Conservation (phyloP, 2,797 vertebrate genomes). For the Podarcis lilfordi region DNA sequence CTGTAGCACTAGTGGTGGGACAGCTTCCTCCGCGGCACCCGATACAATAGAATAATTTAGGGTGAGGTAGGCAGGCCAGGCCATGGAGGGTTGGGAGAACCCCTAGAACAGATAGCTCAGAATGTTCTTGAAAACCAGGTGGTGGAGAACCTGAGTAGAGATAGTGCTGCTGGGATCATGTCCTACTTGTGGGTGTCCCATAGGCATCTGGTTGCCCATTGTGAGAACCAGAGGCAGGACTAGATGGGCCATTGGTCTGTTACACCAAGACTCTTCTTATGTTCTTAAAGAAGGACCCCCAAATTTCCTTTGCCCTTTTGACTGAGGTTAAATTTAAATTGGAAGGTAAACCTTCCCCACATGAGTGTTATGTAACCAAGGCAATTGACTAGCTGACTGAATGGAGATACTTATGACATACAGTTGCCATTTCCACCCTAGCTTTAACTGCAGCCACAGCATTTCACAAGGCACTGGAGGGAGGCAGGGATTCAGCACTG, state of each 20-base stretch:
- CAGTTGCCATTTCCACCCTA: neutral
- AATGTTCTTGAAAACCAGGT: neutral
- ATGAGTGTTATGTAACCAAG: neutral
- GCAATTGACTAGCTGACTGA: conserved; percentile 9
- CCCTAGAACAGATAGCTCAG: neutral
- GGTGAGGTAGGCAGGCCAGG: too few relatives aligned
- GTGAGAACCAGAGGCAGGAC: neutral
- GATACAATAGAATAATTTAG: too few relatives aligned
- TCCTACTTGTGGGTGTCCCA: neutral
- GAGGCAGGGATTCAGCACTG: too few relatives aligned
- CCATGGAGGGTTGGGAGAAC: neutral
- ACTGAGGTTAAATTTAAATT: neutral
- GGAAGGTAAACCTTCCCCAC: neutral
- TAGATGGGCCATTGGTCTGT: neutral
- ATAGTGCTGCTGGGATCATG: neutral
- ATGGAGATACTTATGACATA: conserved; percentile 2
- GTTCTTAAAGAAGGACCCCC: neutral
- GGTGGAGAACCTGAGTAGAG: neutral
- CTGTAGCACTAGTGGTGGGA: too few relatives aligned
- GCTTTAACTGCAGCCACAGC: neutral
- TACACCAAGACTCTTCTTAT: neutral
- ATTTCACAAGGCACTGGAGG: conserved; percentile 14
- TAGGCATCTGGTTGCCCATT: neutral
- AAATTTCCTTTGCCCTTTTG: neutral
- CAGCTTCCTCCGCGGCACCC: too few relatives aligned